Evolutionary conservation across 2,797 vertebrate species (phyloP).

Genomic region (Manis pentadactyla): DNA sequence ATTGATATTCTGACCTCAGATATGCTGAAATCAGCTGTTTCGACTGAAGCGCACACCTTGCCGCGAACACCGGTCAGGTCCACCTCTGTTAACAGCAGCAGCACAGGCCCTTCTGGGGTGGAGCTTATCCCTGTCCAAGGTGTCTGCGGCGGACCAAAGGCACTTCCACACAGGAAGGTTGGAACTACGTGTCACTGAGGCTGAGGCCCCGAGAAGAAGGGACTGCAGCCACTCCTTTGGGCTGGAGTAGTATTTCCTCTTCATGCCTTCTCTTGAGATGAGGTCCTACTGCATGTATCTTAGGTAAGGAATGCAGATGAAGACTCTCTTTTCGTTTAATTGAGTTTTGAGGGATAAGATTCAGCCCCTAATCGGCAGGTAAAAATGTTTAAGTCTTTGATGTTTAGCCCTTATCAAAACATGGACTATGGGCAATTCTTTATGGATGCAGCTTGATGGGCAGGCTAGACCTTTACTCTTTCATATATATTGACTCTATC

Average conservation of each 20-base stretch:
- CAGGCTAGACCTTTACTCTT: slow-evolving; percentile 15
- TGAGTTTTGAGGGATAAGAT: neutral
- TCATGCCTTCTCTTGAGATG: neutral
- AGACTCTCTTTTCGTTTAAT: neutral
- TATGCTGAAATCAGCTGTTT: neutral
- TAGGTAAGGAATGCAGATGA: neutral
- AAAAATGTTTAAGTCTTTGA: slow-evolving; percentile 9
- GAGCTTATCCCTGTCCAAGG: neutral
- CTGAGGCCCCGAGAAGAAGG: neutral
- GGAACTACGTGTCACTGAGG: neutral
- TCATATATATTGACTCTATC: neutral
- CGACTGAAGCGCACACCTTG: neutral
- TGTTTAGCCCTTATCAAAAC: slow-evolving; percentile 35
- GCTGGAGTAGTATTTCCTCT: neutral
- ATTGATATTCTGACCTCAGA: neutral
- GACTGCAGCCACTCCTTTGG: neutral
- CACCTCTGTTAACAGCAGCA: neutral
- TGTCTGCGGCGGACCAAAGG: neutral
- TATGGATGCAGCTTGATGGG: neutral
- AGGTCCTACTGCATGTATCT: neutral
- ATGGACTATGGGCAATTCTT: neutral
- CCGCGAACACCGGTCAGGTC: neutral
- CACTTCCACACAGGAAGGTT: neutral
- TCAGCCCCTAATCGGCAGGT: neutral
- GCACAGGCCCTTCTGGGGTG: neutral